Conservation (phyloP, 2,888 invertebrate genomes). For the Geotrupes spiniger region DNA sequence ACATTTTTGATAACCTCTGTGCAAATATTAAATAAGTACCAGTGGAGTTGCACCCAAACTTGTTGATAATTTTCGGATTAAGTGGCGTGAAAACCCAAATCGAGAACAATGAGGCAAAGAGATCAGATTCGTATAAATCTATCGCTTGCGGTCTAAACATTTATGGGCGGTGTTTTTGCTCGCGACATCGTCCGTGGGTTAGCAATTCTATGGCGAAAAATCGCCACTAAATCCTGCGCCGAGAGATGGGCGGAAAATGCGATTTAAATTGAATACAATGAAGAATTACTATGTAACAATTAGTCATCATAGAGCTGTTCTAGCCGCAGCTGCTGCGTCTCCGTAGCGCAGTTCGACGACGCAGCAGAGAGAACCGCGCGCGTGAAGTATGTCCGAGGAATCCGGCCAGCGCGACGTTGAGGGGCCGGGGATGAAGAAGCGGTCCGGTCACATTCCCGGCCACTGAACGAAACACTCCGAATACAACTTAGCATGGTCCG, state of each 20-base stretch:
- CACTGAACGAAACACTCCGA: slow-evolving; percentile 33
- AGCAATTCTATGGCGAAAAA: too few species aligned
- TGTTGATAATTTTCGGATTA: too few species aligned
- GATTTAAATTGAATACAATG: slow-evolving; percentile 8
- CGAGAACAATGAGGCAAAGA: too few species aligned
- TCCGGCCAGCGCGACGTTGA: slow-evolving; percentile 33
- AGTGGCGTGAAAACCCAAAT: too few species aligned
- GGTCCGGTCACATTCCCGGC: slow-evolving; percentile 39
- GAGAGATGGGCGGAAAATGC: slow-evolving; percentile 1
- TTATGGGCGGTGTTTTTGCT: too few species aligned
- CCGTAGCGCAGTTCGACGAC: neutral
- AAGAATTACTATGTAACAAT: slow-evolving; percentile 19
- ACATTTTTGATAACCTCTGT: too few species aligned
- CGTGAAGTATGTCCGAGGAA: slow-evolving; percentile 38
- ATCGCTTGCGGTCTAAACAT: too few species aligned
- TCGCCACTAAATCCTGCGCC: neutral
- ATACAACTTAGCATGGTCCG: slow-evolving; percentile 27
- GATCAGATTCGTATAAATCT: too few species aligned
- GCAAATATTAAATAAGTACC: too few species aligned
- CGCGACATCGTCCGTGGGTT: too few species aligned
- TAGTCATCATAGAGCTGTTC: slow-evolving; percentile 23
- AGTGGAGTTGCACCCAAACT: too few species aligned
- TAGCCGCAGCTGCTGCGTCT: slow-evolving; percentile 28
- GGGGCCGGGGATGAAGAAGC: slow-evolving; percentile 37
- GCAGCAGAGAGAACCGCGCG: slow-evolving; percentile 26